phyloP scores from a whole-genome alignment of 2,888 invertebrate genomes.

The Dorcus hopei region DNA sequence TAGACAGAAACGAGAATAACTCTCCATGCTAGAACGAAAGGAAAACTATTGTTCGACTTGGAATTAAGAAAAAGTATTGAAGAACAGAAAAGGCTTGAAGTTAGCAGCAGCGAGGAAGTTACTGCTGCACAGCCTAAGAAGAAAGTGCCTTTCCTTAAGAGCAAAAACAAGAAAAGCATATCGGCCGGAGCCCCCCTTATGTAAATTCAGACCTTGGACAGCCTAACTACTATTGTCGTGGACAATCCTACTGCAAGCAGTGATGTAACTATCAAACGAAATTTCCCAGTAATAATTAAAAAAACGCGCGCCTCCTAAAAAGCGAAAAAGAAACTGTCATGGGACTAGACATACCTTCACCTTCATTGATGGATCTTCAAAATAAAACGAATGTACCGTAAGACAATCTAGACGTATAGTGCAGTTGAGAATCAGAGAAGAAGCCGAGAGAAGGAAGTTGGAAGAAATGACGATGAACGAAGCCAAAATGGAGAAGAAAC shows the following conservation, averaged over 20 bases:
- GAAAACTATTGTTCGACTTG: conserved; percentile 39
- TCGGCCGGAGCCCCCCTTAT: no score
- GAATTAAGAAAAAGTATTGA: conserved; percentile 49
- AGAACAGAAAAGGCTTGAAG: conserved; percentile 53
- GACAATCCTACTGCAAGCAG: neutral
- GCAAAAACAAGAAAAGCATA: no score
- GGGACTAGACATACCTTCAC: conserved; percentile 51
- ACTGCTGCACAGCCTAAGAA: no score
- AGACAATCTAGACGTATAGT: conserved; percentile 83
- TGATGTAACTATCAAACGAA: neutral
- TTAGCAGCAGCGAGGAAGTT: conserved; percentile 53
- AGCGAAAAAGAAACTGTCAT: conserved; percentile 41
- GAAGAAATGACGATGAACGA: conserved; percentile 72
- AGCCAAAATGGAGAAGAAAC: conserved; percentile 52
- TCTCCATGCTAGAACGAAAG: no score
- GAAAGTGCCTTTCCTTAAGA: no score
- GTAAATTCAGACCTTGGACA: neutral
- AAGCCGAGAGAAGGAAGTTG: conserved; percentile 70
- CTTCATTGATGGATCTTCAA: conserved; percentile 33
- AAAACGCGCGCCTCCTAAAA: conserved; percentile 27
- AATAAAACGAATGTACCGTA: conserved; percentile 56
- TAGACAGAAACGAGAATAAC: no score
- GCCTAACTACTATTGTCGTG: neutral
- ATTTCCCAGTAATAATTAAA: neutral
- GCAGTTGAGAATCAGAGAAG: conserved; percentile 82